phyloP scores from a whole-genome alignment of 2,113 vertebrate species.

The Thymallus thymallus region DNA sequence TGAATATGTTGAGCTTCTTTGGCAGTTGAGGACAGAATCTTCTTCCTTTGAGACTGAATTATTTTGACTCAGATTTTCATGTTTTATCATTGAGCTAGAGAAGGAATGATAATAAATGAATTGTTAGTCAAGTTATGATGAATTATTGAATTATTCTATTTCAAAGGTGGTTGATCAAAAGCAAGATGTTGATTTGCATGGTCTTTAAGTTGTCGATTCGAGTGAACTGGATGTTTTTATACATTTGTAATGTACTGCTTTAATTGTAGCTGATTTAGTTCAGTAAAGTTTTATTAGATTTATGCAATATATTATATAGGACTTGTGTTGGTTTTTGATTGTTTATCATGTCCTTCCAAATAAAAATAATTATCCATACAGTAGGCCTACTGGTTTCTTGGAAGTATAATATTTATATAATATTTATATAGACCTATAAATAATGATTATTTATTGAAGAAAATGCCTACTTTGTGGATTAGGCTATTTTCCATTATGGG shows the following conservation, averaged over 20 bases:
- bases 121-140: constrained; percentile 1
- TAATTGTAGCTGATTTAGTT: constrained; percentile 88
- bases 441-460: background rate
- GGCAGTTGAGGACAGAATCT: constrained; percentile 37
- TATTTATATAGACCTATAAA: background rate
- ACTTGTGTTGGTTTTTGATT: constrained; percentile 58
- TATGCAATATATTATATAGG: constrained; percentile 76
- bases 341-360: constrained; percentile 70
- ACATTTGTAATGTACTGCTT: constrained; percentile 88
- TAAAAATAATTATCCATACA: constrained; percentile 42
- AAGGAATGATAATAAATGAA: background rate
- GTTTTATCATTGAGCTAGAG: background rate
- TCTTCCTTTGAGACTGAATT: constrained; percentile 13
- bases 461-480: no score
- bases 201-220: constrained; percentile 58
- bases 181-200: constrained; percentile 65
- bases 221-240: constrained; percentile 78
- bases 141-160: background rate
- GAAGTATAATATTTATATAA: background rate
- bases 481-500: no score
- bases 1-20: constrained; percentile 53
- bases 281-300: constrained; percentile 85
- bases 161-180: constrained; percentile 20
- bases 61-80: constrained; percentile 25
- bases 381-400: background rate